These are phyloP conservation scores for Nestor notabilis DNA, from an alignment of 2,113 vertebrate genomes.

Conservation along the genomic window DNA sequence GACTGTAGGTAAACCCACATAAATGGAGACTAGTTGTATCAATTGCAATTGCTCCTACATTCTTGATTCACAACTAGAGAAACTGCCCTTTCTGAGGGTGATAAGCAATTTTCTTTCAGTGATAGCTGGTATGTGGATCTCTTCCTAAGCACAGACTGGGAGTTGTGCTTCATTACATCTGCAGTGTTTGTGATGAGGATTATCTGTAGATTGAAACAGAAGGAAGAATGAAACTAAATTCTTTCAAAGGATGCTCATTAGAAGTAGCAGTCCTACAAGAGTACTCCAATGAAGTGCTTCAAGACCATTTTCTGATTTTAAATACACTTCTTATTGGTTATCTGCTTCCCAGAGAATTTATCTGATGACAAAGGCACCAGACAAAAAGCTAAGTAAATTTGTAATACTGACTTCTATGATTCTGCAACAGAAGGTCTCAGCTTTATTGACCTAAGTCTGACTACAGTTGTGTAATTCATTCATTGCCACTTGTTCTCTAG, in stretches of 20 bases:
- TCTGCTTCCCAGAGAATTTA: neutral
- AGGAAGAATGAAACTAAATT: neutral
- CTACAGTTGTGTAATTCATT: neutral
- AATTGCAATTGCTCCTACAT: neutral
- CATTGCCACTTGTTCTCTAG: neutral
- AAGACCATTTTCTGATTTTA: neutral
- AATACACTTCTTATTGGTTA: neutral
- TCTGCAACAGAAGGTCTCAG: neutral
- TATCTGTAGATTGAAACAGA: neutral
- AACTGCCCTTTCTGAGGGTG: neutral
- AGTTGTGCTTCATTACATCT: neutral
- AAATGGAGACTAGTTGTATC: neutral
- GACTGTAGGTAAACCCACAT: neutral
- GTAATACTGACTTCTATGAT: neutral
- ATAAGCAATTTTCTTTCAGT: neutral
- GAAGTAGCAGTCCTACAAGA: neutral
- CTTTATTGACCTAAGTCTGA: neutral
- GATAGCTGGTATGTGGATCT: neutral
- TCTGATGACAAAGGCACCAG: neutral
- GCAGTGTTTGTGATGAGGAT: neutral
- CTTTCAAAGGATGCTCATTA: neutral
- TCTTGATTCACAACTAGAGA: neutral
- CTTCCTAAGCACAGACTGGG: neutral
- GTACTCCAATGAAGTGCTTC: neutral
- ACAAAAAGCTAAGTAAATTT: neutral